Conservation (phyloP, 2,888 invertebrate genomes). For the Orthosia incerta region DNA sequence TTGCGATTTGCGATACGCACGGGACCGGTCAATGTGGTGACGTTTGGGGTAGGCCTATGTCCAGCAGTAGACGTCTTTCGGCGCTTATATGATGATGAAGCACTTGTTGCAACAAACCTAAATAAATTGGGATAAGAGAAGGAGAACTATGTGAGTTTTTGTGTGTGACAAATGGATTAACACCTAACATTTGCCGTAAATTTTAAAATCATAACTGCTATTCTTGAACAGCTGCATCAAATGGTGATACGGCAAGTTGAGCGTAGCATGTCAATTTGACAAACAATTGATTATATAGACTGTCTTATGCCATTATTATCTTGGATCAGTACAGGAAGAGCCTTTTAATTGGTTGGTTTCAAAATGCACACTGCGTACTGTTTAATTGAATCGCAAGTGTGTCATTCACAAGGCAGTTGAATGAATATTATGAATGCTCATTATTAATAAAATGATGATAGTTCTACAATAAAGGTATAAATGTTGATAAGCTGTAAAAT, state of each 20-base stretch:
- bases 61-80: too few species aligned
- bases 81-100: too few species aligned
- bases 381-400: background rate
- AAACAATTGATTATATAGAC: background rate
- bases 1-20: too few species aligned
- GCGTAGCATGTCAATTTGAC: background rate
- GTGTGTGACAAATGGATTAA: too few species aligned
- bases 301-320: background rate
- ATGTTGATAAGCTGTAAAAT: background rate
- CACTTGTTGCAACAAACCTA: background rate
- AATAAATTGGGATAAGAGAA: background rate
- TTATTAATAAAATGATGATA: slow-evolving; percentile 6
- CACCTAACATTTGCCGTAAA: too few species aligned
- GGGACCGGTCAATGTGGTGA: too few species aligned
- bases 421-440: slow-evolving; percentile 12
- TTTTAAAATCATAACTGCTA: background rate
- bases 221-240: background rate
- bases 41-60: too few species aligned
- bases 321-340: background rate
- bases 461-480: background rate
- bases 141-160: too few species aligned
- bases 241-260: too few species aligned
- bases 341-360: background rate
- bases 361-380: background rate
- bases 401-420: background rate